Percentiles rank a stretch among this genome's conserved stretches.
These are phyloP conservation scores for Diaprepes abbreviatus DNA, from an alignment of 2,888 invertebrate species.

Conservation along the genomic window DNA sequence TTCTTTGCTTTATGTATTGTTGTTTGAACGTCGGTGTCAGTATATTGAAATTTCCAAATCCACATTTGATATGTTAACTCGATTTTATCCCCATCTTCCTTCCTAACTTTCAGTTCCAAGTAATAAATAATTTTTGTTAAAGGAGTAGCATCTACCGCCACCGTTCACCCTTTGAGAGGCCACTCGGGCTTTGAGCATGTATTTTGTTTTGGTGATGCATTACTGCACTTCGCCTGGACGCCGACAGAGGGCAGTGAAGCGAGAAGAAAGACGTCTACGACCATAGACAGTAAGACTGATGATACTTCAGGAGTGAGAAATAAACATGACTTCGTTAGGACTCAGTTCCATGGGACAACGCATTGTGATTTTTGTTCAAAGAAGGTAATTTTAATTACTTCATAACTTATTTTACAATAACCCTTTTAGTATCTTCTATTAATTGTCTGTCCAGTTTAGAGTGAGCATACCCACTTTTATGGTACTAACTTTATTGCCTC, in stretches of 20 bases:
- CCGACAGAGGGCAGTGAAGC: constrained; percentile 65
- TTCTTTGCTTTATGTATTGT: no score
- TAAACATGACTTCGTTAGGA: constrained; percentile 85
- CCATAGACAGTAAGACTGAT: constrained; percentile 48
- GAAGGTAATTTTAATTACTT: constrained; percentile 80
- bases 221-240: constrained; percentile 86
- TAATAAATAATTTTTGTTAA: no score
- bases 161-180: constrained; percentile 76
- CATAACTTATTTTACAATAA: no score
- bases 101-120: no score
- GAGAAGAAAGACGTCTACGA: constrained; percentile 55
- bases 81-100: no score
- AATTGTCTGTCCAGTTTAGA: no score
- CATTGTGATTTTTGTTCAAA: constrained; percentile 95
- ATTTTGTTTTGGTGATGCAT: constrained; percentile 92
- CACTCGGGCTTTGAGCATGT: constrained; percentile 93
- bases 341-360: constrained; percentile 90
- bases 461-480: no score
- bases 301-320: constrained; percentile 37
- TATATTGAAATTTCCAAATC: no score
- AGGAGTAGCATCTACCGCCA: constrained; percentile 67
- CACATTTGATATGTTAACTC: no score
- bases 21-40: no score
- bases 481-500: no score
- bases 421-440: no score